Base-by-base conservation (phyloP, 1,140 invertebrate genomes). In the Drosophila pandora region DNA sequence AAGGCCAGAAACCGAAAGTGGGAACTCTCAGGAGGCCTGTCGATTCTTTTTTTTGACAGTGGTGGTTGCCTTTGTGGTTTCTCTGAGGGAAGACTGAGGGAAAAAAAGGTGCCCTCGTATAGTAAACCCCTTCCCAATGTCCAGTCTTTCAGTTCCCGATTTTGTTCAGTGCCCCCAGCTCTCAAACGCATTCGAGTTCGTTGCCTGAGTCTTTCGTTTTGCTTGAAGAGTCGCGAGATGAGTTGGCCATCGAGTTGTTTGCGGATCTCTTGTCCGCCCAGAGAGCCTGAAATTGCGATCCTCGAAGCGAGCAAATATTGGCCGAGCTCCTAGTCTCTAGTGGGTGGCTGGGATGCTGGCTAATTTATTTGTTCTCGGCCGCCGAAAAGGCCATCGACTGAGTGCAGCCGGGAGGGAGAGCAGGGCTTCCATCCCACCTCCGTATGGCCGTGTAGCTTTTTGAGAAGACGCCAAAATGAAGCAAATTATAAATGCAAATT, bases 401-500 rank as follows among this genome's bases (percentile, higher is more conserved):
- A 61, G 62, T 60, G 47, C 30, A 49, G 50, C 61, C 64, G 63
- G 79, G 68, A 77, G 73, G 76, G 17, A 17, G 17, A 17, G 17
- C 17, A 17, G 17, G 17, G 17, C 17, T 37, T 47, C 32, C 43
- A 57, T 32, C 5, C 9, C 25, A 39, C 30, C 10, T 43, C 13
- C 5, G 41, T 8, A 13, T 22, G 25, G 32, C 25, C 43, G 43
- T 17, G 34, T 52, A 32, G 13, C 2, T 48, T 65, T 54, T 64
- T 71, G 37, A 39, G n/a, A 9, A 22, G 10, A 41, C 7, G 47
- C 37, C 34, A 53, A 68, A 70, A 56, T 59, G 62, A 83, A 30
- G 17, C 63, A 77, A 89, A 88, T 88, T 88, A 88, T 73, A 77
- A 53, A 88, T 88, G 83, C 67, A 89, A 88, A 88, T 88, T 56